A percentile compares a stretch with the other conserved stretches of the same genome.
Evolutionary conservation across 1,140 invertebrate genomes (phyloP).

Genomic region (Psix sp.): DNA sequence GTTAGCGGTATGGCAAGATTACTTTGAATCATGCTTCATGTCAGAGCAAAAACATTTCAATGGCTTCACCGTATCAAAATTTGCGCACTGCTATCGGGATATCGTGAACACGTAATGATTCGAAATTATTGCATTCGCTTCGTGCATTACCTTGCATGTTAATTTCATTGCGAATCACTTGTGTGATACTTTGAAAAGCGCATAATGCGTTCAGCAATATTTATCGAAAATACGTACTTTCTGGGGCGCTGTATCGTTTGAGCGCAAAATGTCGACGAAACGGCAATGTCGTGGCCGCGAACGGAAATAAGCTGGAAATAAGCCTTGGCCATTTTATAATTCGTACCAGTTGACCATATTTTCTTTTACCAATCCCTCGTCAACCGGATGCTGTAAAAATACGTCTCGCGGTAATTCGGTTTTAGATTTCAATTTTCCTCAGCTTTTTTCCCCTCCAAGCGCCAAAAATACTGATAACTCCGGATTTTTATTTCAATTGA

Average conservation of each 20-base stretch:
- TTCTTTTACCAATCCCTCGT: slow-evolving; percentile 46
- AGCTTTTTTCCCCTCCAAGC: background rate
- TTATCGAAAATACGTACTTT: slow-evolving; percentile 41
- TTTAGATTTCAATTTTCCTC: slow-evolving; percentile 14
- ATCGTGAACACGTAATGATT: slow-evolving; percentile 22
- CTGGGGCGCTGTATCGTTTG: slow-evolving; percentile 43
- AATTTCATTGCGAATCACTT: slow-evolving; percentile 39
- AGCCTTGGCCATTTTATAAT: slow-evolving; percentile 63
- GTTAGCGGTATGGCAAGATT: too few species aligned
- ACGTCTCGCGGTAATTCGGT: slow-evolving; percentile 16
- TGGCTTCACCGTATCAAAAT: slow-evolving; percentile 27
- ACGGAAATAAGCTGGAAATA: slow-evolving; percentile 68
- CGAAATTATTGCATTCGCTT: slow-evolving; percentile 24
- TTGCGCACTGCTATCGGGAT: slow-evolving; percentile 18
- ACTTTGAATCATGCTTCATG: slow-evolving; percentile 16
- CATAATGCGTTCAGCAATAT: slow-evolving; percentile 28
- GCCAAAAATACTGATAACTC: too few species aligned
- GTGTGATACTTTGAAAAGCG: slow-evolving; percentile 36
- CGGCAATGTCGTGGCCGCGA: slow-evolving; percentile 53
- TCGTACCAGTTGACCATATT: slow-evolving; percentile 54
- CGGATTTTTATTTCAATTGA: too few species aligned
- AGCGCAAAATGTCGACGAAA: slow-evolving; percentile 54
- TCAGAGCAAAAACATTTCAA: slow-evolving; percentile 16
- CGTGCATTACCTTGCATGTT: slow-evolving; percentile 36
- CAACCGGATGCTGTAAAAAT: slow-evolving; percentile 40